Evolutionary conservation across 2,888 invertebrate genomes (phyloP).

Genomic region (Stramonita haemastoma): DNA sequence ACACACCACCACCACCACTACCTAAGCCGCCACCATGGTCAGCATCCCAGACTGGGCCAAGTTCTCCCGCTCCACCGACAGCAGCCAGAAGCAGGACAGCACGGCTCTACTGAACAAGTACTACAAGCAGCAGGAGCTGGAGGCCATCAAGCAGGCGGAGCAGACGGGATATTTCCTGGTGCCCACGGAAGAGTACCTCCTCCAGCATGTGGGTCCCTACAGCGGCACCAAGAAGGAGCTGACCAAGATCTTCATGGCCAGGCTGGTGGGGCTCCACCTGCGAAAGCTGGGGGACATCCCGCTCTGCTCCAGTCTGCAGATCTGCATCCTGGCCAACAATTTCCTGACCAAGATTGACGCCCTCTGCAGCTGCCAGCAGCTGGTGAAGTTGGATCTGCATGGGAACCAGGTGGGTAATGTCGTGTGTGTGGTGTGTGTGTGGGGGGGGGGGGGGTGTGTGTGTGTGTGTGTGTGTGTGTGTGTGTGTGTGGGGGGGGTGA

Average conservation of each 20-base stretch:
- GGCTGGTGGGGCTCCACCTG: conserved; percentile 66
- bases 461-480: no score
- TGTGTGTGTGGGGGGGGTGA: no score
- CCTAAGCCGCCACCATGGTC: conserved; percentile 65
- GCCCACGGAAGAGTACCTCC: conserved; percentile 63
- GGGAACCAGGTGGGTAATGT: conserved; percentile 51
- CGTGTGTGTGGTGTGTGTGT: neutral
- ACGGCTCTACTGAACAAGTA: conserved; percentile 60
- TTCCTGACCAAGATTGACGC: conserved; percentile 73
- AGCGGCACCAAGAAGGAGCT: conserved; percentile 59
- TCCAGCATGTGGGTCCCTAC: conserved; percentile 56
- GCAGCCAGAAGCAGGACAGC: conserved; percentile 51
- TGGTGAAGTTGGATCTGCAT: conserved; percentile 74
- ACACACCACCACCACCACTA: no score
- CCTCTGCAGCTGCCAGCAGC: conserved; percentile 67
- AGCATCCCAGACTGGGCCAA: conserved; percentile 75
- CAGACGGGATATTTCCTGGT: conserved; percentile 68
- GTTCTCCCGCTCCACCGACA: conserved; percentile 65
- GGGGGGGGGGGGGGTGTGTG: no score
- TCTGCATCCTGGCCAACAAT: conserved; percentile 73
- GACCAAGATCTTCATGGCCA: conserved; percentile 60
- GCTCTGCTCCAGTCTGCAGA: conserved; percentile 67
- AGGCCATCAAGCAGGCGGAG: conserved; percentile 71
- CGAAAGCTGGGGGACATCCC: conserved; percentile 71
- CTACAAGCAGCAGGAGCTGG: conserved; percentile 68